Evolutionary conservation across 2,888 invertebrate genomes (phyloP), one percentile per base, ranked within the genome.

Genomic region (Apamea anceps): DNA sequence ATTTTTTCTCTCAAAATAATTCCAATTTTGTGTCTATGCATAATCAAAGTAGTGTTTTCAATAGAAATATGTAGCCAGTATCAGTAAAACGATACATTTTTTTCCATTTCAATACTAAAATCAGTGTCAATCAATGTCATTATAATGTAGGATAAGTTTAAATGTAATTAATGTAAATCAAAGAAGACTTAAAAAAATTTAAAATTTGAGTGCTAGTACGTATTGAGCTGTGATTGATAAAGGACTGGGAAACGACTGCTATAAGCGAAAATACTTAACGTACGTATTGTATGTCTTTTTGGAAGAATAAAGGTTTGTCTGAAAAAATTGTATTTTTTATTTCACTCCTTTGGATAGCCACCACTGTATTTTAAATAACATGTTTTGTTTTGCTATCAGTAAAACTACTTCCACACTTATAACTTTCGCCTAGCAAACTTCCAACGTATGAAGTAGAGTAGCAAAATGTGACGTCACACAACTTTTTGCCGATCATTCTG

Each of bases 171-270:
- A 57, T 25, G 12, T 18, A 74, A 77, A 73, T 77, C 54, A 82
- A 74, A 37, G 54, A 83, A 75, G 86, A 86, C 77, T 83, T 72
- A 65, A 79, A 78, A 79, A 77, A 42, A 51, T 4, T 42, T 37
- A 70, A 77, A 86, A 78, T 70, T 48, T 75, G 68, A 54, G 81
- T 74, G 73, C 82, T 80, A 65, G 79, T 77, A 82, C 57, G 75
- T 70, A 84, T 77, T 75, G 80, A 75, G 28, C 79, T 88, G 80
- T 86, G 84, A 85, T 86, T 79, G 79, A 42, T 45, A 80, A 66
- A 79, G 70, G 80, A 86, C 85, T 84, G 85, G 73, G 75, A 71
- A 70, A 77, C 6, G 77, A 84, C 65, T 84, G 84, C 83, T 86
- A 28, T 72, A 78, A 77, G 78, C 72, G 63, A 85, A 81, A 82